Conservation (phyloP, 2,797 vertebrate genomes). For the Propithecus perrieri region DNA sequence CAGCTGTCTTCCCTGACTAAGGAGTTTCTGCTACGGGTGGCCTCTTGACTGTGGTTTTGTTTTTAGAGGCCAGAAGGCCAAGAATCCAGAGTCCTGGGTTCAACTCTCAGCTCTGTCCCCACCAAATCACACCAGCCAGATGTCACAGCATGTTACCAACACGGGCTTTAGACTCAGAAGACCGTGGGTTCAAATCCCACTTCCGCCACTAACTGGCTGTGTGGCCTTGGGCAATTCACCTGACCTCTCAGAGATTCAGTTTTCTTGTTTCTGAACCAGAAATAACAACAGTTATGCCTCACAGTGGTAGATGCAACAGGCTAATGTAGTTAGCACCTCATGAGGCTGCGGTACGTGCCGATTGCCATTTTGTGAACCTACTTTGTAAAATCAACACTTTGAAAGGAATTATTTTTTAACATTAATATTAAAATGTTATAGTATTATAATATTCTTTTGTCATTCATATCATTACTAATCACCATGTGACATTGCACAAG, state of each 20-base stretch:
- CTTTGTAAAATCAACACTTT: not conserved
- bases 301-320: not conserved
- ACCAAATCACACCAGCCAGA: not conserved
- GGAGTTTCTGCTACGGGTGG: not conserved
- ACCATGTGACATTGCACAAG: rapidly evolving
- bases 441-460: not conserved
- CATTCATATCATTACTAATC: not conserved
- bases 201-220: not conserved
- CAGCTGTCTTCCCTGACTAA: not conserved
- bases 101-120: not conserved
- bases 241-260: not conserved
- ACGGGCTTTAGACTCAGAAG: not conserved
- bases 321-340: not conserved
- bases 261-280: not conserved
- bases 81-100: not conserved
- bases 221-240: not conserved
- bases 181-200: not conserved
- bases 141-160: not conserved
- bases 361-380: rapidly evolving
- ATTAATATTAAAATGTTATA: not conserved
- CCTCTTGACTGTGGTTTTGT: not conserved
- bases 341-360: rapidly evolving
- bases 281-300: not conserved
- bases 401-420: not conserved
- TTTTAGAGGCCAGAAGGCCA: not conserved